Evolutionary conservation across 2,113 vertebrate species (phyloP), one percentile per base, ranked within the genome.

Genomic region (Aleadryas rufinucha): DNA sequence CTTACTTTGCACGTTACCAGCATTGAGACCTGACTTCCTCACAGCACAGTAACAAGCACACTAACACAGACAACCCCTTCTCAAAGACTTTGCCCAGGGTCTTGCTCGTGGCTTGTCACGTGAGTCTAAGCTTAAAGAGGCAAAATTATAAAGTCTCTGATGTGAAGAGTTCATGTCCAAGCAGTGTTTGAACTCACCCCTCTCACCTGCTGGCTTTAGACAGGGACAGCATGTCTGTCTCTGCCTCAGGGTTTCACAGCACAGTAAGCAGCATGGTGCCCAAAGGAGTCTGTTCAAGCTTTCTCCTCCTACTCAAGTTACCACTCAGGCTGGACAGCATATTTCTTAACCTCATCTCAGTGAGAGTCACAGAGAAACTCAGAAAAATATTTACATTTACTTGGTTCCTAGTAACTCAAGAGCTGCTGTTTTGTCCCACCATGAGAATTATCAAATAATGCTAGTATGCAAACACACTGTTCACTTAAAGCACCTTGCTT

Each of bases 341-440:
- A 53, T 53, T 77, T 83, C 83, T 74, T 47, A 90, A 77, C 42
- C 50, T 92, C 76, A 86, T 39, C 63, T 54, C 84, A 94, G 45
- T 11, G 10, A 66, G 8, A 95, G 79, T 69, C 78, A 77, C 71
- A 77, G 21, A 88, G 50, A 78, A 95, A 89, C 42, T 89, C 60
- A 60, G 90, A 63, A 85, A 88, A 90, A 84, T 78, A 93, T 84
- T 90, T 95, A 93, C 68, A 41, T 90, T 69, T 86, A 88, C 81
- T 76, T 70, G 68, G 63, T 50, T 92, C 52, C 79, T 35, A 74
- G 28, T 70, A 66, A 75, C 6, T 76, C 41, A 66, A 47, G 56
- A 81, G 41, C 50, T 79, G 69, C 41, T 86, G 50, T 63, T 81
- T 53, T 66, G 76, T 78, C 60, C 56, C 64, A 78, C 28, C 50